A percentile compares a stretch with the other conserved stretches of the same genome.
These are phyloP conservation scores for Halcyon smyrnensis DNA, from an alignment of 2,797 vertebrate species.

Conservation along the genomic window DNA sequence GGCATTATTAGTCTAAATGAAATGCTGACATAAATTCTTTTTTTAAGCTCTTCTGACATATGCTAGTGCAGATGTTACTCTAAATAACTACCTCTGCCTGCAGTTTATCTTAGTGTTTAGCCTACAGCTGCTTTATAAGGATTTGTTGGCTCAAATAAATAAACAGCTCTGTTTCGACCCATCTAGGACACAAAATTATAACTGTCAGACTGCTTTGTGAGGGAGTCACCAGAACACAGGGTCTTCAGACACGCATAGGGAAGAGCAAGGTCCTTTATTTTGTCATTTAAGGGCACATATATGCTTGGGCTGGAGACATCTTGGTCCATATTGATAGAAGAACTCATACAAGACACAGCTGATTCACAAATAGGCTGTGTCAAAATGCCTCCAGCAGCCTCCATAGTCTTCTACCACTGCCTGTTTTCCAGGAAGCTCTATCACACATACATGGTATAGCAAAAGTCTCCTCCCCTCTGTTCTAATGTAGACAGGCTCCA, in stretches of 20 bases:
- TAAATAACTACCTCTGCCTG: slow-evolving; percentile 10
- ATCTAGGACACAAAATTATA: not conserved
- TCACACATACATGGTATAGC: not conserved
- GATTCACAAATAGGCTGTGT: not conserved
- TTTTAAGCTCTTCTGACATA: slow-evolving; percentile 54
- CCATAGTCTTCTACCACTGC: not conserved
- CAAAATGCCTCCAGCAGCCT: not conserved
- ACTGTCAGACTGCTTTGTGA: not conserved
- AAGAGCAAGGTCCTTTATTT: not conserved
- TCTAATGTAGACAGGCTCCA: rapidly evolving
- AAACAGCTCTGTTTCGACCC: not conserved
- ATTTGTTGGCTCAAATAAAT: slow-evolving; percentile 11
- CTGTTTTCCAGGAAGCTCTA: not conserved
- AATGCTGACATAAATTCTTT: slow-evolving; percentile 23
- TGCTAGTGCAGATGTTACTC: slow-evolving; percentile 47
- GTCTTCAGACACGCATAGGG: rapidly evolving
- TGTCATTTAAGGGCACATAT: not conserved
- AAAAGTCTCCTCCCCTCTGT: not conserved
- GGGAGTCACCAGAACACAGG: not conserved
- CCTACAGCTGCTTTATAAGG: not conserved
- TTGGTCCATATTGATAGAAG: rapidly evolving
- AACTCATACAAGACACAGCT: not conserved
- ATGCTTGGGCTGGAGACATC: not conserved
- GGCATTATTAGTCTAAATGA: slow-evolving; percentile 26
- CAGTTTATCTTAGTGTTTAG: not conserved